phyloP scores from a whole-genome alignment of 2,113 vertebrate species.

The Protomyctophum bolini region DNA sequence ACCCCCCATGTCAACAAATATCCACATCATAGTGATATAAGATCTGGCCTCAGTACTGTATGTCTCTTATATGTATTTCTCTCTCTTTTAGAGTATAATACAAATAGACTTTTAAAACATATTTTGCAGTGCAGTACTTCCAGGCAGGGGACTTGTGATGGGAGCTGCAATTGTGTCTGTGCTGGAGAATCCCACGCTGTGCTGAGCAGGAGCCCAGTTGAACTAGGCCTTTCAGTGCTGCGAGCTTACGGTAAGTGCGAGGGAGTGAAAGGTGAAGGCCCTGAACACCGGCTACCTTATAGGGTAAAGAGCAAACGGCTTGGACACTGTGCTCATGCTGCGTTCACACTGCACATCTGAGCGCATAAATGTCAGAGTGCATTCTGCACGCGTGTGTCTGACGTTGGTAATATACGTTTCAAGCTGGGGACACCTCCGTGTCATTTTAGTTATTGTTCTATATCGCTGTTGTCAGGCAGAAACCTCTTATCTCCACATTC shows the following conservation, averaged over 20 bases:
- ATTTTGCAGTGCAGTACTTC: slow-evolving; percentile 35
- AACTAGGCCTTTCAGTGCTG: slow-evolving; percentile 47
- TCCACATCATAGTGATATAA: too few species aligned
- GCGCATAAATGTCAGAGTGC: too few species aligned
- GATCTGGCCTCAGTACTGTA: too few species aligned
- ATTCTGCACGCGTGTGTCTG: too few species aligned
- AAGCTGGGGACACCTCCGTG: not conserved
- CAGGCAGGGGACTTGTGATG: slow-evolving; percentile 44
- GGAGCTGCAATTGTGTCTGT: slow-evolving; percentile 60
- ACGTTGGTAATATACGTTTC: too few species aligned
- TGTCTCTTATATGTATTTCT: not conserved
- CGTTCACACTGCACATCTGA: too few species aligned
- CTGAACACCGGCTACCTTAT: slow-evolving; percentile 47
- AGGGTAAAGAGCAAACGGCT: slow-evolving; percentile 43
- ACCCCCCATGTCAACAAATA: too few species aligned
- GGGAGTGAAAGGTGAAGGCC: slow-evolving; percentile 53
- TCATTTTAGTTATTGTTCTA: too few species aligned
- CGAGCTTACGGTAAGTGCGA: slow-evolving; percentile 45
- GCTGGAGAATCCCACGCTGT: slow-evolving; percentile 51
- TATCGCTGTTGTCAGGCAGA: too few species aligned
- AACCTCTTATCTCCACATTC: too few species aligned
- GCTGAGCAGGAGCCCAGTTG: slow-evolving; percentile 53
- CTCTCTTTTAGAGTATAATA: slow-evolving; percentile 18
- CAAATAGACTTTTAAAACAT: slow-evolving; percentile 54
- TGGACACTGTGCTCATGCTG: slow-evolving; percentile 25